These are phyloP conservation scores for Drosophila ohnishii DNA, from an alignment of 1,140 invertebrate species.

Conservation along the genomic window DNA sequence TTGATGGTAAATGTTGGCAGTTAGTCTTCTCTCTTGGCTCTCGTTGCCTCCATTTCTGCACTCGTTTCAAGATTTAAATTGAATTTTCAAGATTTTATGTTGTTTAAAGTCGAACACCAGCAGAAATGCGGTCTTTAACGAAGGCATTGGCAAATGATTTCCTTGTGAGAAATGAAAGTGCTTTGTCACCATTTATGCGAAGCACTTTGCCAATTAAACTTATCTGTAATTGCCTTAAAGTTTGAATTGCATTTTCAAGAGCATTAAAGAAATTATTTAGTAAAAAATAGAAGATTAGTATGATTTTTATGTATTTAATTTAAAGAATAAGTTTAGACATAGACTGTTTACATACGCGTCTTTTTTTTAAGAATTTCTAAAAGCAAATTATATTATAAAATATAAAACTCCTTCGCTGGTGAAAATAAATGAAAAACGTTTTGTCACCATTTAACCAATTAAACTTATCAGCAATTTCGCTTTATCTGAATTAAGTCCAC, in stretches of 20 bases:
- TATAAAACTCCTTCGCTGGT: too few species aligned
- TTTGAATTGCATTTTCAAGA: neutral
- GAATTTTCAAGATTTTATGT: constrained; percentile 19
- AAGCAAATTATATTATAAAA: neutral
- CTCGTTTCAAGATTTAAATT: constrained; percentile 31
- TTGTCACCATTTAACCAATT: constrained; percentile 57
- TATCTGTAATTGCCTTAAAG: constrained; percentile 35
- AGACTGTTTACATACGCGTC: neutral
- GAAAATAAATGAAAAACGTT: constrained; percentile 14
- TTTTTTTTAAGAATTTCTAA: neutral
- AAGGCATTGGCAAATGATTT: constrained; percentile 21
- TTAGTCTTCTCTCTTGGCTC: constrained; percentile 26
- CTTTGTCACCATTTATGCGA: constrained; percentile 48
- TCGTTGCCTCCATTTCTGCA: neutral
- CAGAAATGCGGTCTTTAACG: constrained; percentile 11
- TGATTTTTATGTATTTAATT: neutral
- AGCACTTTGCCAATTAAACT: constrained; percentile 16
- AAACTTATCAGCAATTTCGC: constrained; percentile 66
- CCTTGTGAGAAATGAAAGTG: constrained; percentile 42
- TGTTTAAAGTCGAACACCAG: constrained; percentile 6
- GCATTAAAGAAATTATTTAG: neutral
- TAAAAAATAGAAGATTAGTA: neutral
- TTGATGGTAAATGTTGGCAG: constrained; percentile 69
- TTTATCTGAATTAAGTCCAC: constrained; percentile 73
- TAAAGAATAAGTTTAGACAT: neutral